A percentile compares a stretch with the other conserved stretches of the same genome.
Conservation (phyloP, 2,888 invertebrate species). For the Sthenelais limicola region DNA sequence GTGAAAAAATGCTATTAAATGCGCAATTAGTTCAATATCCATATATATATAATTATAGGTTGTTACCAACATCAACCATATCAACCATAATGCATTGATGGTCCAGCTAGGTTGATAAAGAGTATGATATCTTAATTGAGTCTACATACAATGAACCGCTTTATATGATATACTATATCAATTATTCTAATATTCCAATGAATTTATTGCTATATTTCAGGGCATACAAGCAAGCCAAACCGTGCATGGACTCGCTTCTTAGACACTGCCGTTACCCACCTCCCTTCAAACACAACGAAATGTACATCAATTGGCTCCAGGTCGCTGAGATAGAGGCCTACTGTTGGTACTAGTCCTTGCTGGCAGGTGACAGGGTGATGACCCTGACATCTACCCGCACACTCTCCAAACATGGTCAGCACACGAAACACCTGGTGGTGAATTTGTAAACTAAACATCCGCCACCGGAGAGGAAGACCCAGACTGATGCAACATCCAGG, state of each 20-base stretch:
- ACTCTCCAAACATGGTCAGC: not conserved
- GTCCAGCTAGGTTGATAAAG: not conserved
- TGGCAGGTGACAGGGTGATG: not conserved
- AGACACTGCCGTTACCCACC: slow-evolving; percentile 8
- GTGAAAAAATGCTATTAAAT: too few species aligned
- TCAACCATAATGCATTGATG: too few species aligned
- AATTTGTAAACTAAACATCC: too few species aligned
- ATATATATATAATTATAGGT: too few species aligned
- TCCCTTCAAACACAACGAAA: slow-evolving; percentile 25
- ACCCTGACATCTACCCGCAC: not conserved
- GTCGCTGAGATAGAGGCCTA: slow-evolving; percentile 35
- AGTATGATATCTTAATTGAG: not conserved
- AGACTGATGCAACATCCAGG: too few species aligned
- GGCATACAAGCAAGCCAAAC: slow-evolving; percentile 22
- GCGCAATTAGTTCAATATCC: too few species aligned
- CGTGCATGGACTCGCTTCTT: slow-evolving; percentile 29
- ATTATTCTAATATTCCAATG: too few species aligned
- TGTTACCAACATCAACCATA: too few species aligned
- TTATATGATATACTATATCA: too few species aligned
- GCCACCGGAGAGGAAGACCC: too few species aligned
- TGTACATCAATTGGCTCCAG: slow-evolving; percentile 35
- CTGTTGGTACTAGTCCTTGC: slow-evolving; percentile 38
- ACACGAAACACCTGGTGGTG: too few species aligned
- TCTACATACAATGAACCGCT: not conserved
- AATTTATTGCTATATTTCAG: slow-evolving; percentile 2